Evolutionary conservation across 2,797 vertebrate species (phyloP).

Genomic region (Chloroceryle inda): DNA sequence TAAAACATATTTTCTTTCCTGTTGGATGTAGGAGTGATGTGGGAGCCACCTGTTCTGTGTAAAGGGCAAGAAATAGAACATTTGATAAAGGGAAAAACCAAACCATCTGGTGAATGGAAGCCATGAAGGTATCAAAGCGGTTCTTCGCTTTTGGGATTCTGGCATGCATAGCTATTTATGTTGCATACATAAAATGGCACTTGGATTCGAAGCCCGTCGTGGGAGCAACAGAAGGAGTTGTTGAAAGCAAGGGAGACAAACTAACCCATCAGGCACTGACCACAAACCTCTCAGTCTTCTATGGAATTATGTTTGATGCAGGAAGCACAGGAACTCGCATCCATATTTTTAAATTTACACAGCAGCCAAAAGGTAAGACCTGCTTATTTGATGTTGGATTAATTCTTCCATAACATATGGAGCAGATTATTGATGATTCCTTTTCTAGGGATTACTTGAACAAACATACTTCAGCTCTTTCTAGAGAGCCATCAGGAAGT

Average conservation of each 20-base stretch:
- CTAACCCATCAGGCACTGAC: neutral
- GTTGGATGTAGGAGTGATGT: constrained; percentile 15
- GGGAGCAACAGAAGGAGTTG: constrained; percentile 32
- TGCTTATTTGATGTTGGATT: neutral
- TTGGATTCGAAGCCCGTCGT: constrained; percentile 57
- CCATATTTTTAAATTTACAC: constrained; percentile 91
- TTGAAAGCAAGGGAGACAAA: constrained; percentile 17
- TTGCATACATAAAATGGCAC: constrained; percentile 87
- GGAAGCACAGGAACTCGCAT: constrained; percentile 95
- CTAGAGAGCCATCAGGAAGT: neutral
- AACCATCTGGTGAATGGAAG: constrained; percentile 65
- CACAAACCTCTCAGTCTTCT: constrained; percentile 75
- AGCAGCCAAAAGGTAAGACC: constrained; percentile 83
- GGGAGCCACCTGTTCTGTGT: neutral
- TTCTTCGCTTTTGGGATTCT: constrained; percentile 83
- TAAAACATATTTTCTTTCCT: neutral
- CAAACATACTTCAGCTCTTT: neutral
- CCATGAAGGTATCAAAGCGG: constrained; percentile 89
- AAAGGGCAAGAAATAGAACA: constrained; percentile 41
- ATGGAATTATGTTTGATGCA: constrained; percentile 95
- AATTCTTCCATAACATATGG: neutral
- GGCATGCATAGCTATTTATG: constrained; percentile 84
- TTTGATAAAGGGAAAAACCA: constrained; percentile 36
- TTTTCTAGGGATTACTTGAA: neutral
- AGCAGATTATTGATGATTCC: neutral